A percentile compares a stretch with the other conserved stretches of the same genome.
These are phyloP conservation scores for Perodicticus potto DNA, from an alignment of 2,797 vertebrate species.

Conservation along the genomic window DNA sequence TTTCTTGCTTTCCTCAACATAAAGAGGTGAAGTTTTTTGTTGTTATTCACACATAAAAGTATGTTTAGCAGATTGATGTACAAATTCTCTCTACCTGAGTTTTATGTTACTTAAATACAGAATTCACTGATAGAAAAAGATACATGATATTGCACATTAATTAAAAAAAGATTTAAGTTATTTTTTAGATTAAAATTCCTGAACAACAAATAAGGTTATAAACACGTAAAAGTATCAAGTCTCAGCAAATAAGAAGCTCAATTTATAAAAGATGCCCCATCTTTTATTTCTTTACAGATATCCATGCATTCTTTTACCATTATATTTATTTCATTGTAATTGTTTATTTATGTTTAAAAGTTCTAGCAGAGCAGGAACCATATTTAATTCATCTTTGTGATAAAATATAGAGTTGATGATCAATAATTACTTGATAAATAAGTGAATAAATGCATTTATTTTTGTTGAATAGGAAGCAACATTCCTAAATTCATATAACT, in stretches of 20 bases:
- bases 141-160: not conserved
- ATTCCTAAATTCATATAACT: not conserved
- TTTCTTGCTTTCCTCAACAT: not conserved
- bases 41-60: not conserved
- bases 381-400: not conserved
- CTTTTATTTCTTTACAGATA: not conserved
- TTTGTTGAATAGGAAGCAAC: not conserved
- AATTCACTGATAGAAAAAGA: not conserved
- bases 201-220: not conserved
- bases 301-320: not conserved
- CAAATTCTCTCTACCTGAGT: not conserved
- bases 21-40: not conserved
- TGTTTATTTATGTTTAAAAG: not conserved
- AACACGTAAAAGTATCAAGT: not conserved
- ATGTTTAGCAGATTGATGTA: not conserved
- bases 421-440: not conserved
- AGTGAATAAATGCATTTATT: not conserved
- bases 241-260: not conserved
- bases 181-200: not conserved
- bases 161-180: not conserved
- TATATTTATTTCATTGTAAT: not conserved
- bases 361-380: not conserved
- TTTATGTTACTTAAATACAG: not conserved
- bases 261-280: not conserved
- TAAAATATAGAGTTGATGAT: not conserved